These are phyloP conservation scores for Pollenia angustigena DNA, from an alignment of 2,888 invertebrate genomes.

Conservation along the genomic window DNA sequence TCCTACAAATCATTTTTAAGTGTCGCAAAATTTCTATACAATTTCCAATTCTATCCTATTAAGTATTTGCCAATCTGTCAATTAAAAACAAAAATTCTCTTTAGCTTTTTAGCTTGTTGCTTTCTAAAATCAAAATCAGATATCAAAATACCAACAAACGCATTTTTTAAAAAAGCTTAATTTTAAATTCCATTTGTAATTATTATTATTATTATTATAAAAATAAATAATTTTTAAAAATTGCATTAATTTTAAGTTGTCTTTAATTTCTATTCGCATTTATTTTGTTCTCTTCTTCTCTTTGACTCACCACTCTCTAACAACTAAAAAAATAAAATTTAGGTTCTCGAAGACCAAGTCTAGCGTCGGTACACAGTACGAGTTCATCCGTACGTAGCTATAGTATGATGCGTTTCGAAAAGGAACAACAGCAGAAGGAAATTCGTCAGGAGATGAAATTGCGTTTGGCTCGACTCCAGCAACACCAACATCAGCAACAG, in stretches of 20 bases:
- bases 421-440: slow-evolving; percentile 92
- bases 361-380: slow-evolving; percentile 93
- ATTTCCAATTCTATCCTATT: slow-evolving; percentile 9
- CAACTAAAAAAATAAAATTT: slow-evolving; percentile 72
- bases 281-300: slow-evolving; percentile 50
- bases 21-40: slow-evolving; percentile 55
- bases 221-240: slow-evolving; percentile 39
- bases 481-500: slow-evolving; percentile 85
- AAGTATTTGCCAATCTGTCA: slow-evolving; percentile 9
- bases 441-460: slow-evolving; percentile 91
- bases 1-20: slow-evolving; percentile 20
- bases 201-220: slow-evolving; percentile 8
- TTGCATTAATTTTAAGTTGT: slow-evolving; percentile 35
- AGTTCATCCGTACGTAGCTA: slow-evolving; percentile 93
- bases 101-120: slow-evolving; percentile 58
- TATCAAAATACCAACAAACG: slow-evolving; percentile 50
- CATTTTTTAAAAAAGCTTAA: slow-evolving; percentile 52
- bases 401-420: slow-evolving; percentile 91
- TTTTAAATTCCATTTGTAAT: slow-evolving; percentile 47
- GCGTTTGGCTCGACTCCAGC: slow-evolving; percentile 89
- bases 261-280: slow-evolving; percentile 44
- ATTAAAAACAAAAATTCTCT: slow-evolving; percentile 6
- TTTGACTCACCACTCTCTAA: slow-evolving; percentile 7
- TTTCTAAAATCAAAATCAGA: slow-evolving; percentile 31
- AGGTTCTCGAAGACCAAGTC: slow-evolving; percentile 95